Base-by-base conservation (phyloP, 2,113 vertebrate species). In the Pteruthius melanotis region DNA sequence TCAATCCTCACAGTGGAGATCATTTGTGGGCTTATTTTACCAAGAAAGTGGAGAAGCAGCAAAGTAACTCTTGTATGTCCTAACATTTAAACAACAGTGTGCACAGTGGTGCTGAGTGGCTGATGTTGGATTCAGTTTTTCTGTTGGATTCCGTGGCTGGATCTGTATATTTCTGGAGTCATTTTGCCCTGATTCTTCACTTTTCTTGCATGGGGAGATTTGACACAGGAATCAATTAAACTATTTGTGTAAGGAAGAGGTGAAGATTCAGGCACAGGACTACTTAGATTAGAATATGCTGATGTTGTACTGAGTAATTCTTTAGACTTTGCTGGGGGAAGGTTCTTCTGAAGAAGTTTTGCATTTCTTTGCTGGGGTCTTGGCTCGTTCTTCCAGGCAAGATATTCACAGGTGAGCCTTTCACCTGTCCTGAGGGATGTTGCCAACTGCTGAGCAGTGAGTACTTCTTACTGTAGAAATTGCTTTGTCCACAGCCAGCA, bases 1-100 rank as follows among this genome's bases (percentile, higher is more conserved):
- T 97, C 94, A 91, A 95, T 64, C 76, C 35, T 88, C 59, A 42
- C 19, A 31, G 77, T 80, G 61, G 27, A 89, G 65, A 93, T 96
- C 94, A 92, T 69, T 84, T 92, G 60, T 95, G 87, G 80, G 80
- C 59, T 94, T 93, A 69, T 2, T 94, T 88, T 65, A 74, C 35
- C 80, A 88, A 93, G 79, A 30, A 83, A 63, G 27, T 23, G 60
- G 42, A 50, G 56, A 91, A 87, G 53, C 81, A 88, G 65, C 71
- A 94, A 92, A 80, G 74, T 93, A 93, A 93, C 49, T 40, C 45
- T 45, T 88, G 56, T 78, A 13, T 95, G 31, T 42, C 35, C 39
- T 75, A 53, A 49, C 22, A 52, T 7, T 76, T 64, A 35, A 65
- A 40, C 47, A 87, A n/a, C 37, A 40, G 42, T 79, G 87, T 92